These are phyloP conservation scores for Chloroceryle amazona DNA, from an alignment of 2,797 vertebrate species.

Conservation along the genomic window DNA sequence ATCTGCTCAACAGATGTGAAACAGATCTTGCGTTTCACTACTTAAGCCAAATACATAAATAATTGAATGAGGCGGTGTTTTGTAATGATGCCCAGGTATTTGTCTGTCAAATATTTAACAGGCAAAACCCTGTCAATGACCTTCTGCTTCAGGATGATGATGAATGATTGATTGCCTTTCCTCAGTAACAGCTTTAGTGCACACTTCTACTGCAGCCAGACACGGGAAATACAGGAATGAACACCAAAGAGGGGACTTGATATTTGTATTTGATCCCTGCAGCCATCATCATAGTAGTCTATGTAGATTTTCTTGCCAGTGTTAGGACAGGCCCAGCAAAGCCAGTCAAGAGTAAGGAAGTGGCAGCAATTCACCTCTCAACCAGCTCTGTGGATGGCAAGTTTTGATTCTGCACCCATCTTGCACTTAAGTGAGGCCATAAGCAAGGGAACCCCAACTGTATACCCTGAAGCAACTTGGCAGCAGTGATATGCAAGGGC, in stretches of 20 bases:
- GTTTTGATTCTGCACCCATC: background rate
- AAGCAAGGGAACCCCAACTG: background rate
- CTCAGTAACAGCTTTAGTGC: background rate
- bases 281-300: background rate
- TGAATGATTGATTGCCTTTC: background rate
- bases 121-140: background rate
- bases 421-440: accelerated
- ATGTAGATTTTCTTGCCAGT: background rate
- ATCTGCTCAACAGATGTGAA: constrained; percentile 51
- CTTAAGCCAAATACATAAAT: background rate
- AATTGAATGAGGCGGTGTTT: background rate
- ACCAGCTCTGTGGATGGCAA: background rate
- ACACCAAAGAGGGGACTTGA: background rate
- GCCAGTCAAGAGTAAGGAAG: background rate
- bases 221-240: accelerated
- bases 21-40: constrained; percentile 12
- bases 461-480: background rate
- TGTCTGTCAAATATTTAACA: background rate
- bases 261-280: background rate
- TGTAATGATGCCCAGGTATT: background rate
- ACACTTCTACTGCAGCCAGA: background rate
- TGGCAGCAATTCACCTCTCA: background rate
- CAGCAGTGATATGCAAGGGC: background rate
- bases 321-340: background rate
- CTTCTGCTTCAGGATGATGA: background rate